Conservation (phyloP, 30 jellyfish, hydroid and myxozoan species). For the Chrysaora quinquecirrha region DNA sequence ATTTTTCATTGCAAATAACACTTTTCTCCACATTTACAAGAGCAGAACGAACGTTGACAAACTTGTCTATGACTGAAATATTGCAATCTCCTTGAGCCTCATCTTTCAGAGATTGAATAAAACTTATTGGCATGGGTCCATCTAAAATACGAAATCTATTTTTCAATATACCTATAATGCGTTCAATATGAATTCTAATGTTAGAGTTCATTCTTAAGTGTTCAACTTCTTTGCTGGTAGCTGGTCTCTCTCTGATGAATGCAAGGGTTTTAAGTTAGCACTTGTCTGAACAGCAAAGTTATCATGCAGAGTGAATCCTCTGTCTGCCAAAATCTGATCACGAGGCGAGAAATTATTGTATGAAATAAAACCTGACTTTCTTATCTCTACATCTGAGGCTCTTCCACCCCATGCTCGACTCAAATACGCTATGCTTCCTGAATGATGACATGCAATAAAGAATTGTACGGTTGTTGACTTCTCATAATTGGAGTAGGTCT, state of each 20-base stretch:
- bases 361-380: slow-evolving; percentile 43
- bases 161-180: background rate
- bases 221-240: slow-evolving; percentile 1
- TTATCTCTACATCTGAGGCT: slow-evolving; percentile 32
- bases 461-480: slow-evolving; percentile 48
- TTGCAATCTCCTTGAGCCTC: background rate
- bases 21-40: slow-evolving; percentile 5
- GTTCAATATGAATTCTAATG: background rate
- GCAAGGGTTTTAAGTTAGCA: background rate
- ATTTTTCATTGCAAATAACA: background rate
- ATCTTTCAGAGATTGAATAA: background rate
- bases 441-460: slow-evolving; percentile 69
- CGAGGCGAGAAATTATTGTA: slow-evolving; percentile 42
- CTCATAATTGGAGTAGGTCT: slow-evolving; percentile 41
- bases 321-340: slow-evolving; percentile 61
- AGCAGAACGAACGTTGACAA: background rate
- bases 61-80: background rate
- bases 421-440: slow-evolving; percentile 34
- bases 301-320: slow-evolving; percentile 26
- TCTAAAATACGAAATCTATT: background rate
- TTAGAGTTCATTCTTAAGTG: background rate
- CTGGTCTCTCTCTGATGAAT: slow-evolving; percentile 1
- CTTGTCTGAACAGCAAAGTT: slow-evolving; percentile 25
- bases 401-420: slow-evolving; percentile 60
- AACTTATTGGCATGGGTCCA: background rate